Evolutionary conservation across 2,113 vertebrate species (phyloP).

Genomic region (Macrotis lagotis): DNA sequence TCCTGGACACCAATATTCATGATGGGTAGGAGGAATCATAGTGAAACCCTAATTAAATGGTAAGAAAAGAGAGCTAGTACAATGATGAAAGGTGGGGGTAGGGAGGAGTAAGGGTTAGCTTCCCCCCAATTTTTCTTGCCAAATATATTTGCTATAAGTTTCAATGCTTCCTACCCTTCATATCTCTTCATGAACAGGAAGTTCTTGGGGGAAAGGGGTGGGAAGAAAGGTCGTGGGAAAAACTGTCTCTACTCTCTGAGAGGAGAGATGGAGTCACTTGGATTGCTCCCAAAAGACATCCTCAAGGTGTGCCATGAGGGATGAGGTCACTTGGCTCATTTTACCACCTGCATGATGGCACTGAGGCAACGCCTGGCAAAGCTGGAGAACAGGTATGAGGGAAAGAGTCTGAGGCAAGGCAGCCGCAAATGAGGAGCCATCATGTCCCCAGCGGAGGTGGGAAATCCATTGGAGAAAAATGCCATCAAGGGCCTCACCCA

Average conservation of each 20-base stretch:
- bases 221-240: slow-evolving; percentile 51
- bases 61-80: slow-evolving; percentile 58
- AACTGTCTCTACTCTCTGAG: slow-evolving; percentile 48
- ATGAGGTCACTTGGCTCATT: slow-evolving; percentile 54
- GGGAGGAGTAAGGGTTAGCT: slow-evolving; percentile 25
- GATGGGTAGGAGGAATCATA: slow-evolving; percentile 16
- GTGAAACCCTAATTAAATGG: slow-evolving; percentile 67
- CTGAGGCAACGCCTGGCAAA: slow-evolving; percentile 18
- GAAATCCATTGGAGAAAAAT: background rate
- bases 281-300: slow-evolving; percentile 44
- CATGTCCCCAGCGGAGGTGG: background rate
- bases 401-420: slow-evolving; percentile 32
- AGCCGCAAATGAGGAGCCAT: background rate
- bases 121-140: slow-evolving; percentile 38
- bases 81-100: slow-evolving; percentile 24
- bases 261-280: background rate
- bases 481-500: background rate
- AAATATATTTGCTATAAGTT: slow-evolving; percentile 6
- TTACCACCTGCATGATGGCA: slow-evolving; percentile 32
- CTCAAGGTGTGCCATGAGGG: slow-evolving; percentile 51
- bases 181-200: slow-evolving; percentile 53
- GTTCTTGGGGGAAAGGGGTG: slow-evolving; percentile 59
- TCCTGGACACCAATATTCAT: background rate
- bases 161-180: slow-evolving; percentile 54
- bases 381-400: slow-evolving; percentile 43